Base-by-base conservation (phyloP, 1,140 invertebrate genomes). In the Littorina saxatilis region DNA sequence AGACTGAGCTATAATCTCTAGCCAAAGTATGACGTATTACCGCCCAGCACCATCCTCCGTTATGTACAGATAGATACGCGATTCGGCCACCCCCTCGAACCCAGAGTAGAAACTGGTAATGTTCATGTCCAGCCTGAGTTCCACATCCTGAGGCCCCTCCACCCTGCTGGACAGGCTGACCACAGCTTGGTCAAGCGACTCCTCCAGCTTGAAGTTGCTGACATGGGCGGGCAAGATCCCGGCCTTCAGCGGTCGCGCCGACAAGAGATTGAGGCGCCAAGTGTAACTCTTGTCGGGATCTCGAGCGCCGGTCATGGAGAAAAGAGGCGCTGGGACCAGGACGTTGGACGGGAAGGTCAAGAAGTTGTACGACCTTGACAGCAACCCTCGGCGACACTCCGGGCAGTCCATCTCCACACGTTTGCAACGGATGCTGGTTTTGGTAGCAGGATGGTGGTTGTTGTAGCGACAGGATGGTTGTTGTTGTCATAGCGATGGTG, bases 361-460 rank as follows among this genome's bases (percentile, higher is more conserved):
- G 91, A 96, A 99, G 92, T 98, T 98, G 93, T 95, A 98, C 7
- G 96, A 97, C 88, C 96, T 96, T 74, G 96, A 95, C 27, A 96
- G 94, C 0, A 97, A 97, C 86, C 95, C 94, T 11, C 94, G 94
- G 15, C 96, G 93, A 86, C 97, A 98, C 78, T 94, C 93, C 47
- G 93, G 89, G 85, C 97, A 98, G 39, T 94, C 94, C 32, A 94
- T 93, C 35, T 94, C 94, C 17, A 94, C 93, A 79, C 96, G 94
- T 70, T 96, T 95, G 90, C 98, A 99, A 4, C 89, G 85, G 1
- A 92, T 88, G 5, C 97, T 96, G 88, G 20, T 23, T n/a, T n/a
- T 17, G 55, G 40, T 68, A 27, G 27, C 20, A 39, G 40, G 32
- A 68, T 50, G 29, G 68, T 74, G 52, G 55, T 20, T 37, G 61